phyloP scores from a whole-genome alignment of 2,113 vertebrate genomes.

The Salvelinus sp. region DNA sequence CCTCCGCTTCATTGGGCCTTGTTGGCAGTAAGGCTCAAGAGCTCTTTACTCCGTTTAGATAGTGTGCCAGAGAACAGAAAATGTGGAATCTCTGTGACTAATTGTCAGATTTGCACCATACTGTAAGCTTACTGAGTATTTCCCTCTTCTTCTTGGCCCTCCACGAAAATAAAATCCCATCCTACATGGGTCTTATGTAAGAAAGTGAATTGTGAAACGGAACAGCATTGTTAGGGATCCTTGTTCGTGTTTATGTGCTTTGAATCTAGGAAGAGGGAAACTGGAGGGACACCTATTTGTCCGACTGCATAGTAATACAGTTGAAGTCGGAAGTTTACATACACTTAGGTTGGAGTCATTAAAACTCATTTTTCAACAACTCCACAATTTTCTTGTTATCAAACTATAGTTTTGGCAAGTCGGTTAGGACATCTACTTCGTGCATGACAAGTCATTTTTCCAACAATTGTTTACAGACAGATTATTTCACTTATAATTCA shows the following conservation, averaged over 20 bases:
- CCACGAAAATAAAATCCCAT: conserved; percentile 37
- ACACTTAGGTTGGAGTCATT: too few species aligned
- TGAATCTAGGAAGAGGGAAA: conserved; percentile 7
- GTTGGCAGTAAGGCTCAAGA: neutral
- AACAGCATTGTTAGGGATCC: conserved; percentile 22
- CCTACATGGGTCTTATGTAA: conserved; percentile 40
- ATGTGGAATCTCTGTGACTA: conserved; percentile 42
- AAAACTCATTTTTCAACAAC: too few species aligned
- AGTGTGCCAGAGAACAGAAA: conserved; percentile 2
- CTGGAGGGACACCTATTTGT: conserved; percentile 12
- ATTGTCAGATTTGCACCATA: conserved; percentile 36
- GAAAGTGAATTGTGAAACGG: neutral
- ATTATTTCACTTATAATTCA: too few species aligned
- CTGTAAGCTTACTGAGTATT: conserved; percentile 42
- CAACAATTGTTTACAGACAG: too few species aligned
- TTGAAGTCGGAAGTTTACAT: too few species aligned
- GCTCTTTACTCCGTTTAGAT: neutral
- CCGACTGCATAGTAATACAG: neutral
- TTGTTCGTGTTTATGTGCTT: conserved; percentile 10
- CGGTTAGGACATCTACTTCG: too few species aligned
- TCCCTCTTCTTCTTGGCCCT: conserved; percentile 20
- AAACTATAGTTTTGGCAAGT: too few species aligned
- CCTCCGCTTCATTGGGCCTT: neutral
- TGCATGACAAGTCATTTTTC: too few species aligned
- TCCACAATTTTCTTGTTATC: too few species aligned